A percentile compares a stretch with the other conserved stretches of the same genome.
Evolutionary conservation across 92 coral and sea anemone genomes (phyloP).

Genomic region (Plumapathes pennacea): DNA sequence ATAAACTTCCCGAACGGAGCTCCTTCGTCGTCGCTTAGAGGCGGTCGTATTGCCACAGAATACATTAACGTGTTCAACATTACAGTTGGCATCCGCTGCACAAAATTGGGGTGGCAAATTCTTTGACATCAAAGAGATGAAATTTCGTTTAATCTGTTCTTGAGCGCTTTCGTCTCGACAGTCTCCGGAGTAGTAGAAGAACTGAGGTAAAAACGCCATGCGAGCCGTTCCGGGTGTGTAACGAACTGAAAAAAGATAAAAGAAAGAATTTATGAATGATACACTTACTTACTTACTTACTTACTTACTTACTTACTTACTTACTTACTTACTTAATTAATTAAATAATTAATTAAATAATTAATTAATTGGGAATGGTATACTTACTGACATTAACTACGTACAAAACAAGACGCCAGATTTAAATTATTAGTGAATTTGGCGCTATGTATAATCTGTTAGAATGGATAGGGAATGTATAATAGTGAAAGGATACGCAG

Average conservation of each 20-base stretch:
- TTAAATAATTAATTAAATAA: too few relatives aligned
- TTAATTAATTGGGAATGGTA: too few relatives aligned
- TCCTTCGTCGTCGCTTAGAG: constrained; percentile 68
- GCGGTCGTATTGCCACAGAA: constrained; percentile 75
- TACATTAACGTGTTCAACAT: constrained; percentile 70
- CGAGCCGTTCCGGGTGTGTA: constrained; percentile 63
- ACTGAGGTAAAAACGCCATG: constrained; percentile 27
- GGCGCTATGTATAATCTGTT: too few relatives aligned
- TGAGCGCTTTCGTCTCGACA: constrained; percentile 77
- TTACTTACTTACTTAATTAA: neutral
- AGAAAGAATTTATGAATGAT: too few relatives aligned
- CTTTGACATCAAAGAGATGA: constrained; percentile 28
- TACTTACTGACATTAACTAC: too few relatives aligned
- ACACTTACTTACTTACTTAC: neutral
- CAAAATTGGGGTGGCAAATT: constrained; percentile 20
- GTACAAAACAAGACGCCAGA: too few relatives aligned
- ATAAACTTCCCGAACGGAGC: constrained; percentile 65
- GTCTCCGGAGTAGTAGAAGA: constrained; percentile 85
- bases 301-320: neutral
- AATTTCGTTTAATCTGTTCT: constrained; percentile 66
- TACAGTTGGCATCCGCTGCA: constrained; percentile 57
- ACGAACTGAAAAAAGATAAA: constrained; percentile 48
- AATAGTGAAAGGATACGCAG: too few relatives aligned
- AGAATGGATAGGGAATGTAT: too few relatives aligned
- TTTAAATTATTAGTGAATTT: too few relatives aligned